phyloP scores from a whole-genome alignment of 1,140 invertebrate genomes.

The Scaptomyza montana region DNA sequence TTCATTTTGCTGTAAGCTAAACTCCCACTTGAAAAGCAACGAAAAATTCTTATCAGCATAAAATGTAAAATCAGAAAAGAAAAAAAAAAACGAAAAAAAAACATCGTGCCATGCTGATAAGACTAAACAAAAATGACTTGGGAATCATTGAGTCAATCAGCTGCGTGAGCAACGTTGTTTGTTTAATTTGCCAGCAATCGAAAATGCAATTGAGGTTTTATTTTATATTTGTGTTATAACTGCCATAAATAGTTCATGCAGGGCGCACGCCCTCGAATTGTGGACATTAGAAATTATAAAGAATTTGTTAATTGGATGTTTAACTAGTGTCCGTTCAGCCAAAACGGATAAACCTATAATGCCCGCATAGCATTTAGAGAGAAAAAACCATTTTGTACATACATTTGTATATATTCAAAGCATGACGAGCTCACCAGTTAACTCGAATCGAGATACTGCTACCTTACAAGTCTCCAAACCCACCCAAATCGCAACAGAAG shows the following conservation, averaged over 20 bases:
- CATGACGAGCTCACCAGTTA: conserved; percentile 10
- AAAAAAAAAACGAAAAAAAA: conserved; percentile 37
- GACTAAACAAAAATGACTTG: conserved; percentile 35
- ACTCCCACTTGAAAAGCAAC: conserved; percentile 68
- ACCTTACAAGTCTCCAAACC: conserved; percentile 19
- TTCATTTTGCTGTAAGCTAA: conserved; percentile 46
- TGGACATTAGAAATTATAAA: conserved; percentile 79
- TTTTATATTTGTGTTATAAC: conserved; percentile 12
- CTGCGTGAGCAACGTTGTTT: conserved; percentile 34
- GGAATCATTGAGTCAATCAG: conserved; percentile 29
- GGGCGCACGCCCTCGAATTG: conserved; percentile 46
- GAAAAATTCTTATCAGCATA: conserved; percentile 71
- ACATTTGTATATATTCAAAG: conserved; percentile 40
- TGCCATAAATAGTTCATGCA: conserved; percentile 36
- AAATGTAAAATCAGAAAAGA: conserved; percentile 72
- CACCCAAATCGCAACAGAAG: conserved; percentile 28
- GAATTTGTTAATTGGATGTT: conserved; percentile 78
- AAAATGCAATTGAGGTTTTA: conserved; percentile 26
- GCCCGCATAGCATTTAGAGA: too few species aligned
- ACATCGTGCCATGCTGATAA: conserved; percentile 54
- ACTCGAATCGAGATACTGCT: background rate
- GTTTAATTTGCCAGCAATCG: conserved; percentile 23
- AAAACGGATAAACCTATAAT: background rate
- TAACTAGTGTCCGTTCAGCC: too few species aligned
- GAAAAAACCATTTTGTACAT: conserved; percentile 14